A percentile compares a stretch with the other conserved stretches of the same genome.
phyloP scores from a whole-genome alignment of 2,888 invertebrate genomes.

The Drosophila setosimentum region DNA sequence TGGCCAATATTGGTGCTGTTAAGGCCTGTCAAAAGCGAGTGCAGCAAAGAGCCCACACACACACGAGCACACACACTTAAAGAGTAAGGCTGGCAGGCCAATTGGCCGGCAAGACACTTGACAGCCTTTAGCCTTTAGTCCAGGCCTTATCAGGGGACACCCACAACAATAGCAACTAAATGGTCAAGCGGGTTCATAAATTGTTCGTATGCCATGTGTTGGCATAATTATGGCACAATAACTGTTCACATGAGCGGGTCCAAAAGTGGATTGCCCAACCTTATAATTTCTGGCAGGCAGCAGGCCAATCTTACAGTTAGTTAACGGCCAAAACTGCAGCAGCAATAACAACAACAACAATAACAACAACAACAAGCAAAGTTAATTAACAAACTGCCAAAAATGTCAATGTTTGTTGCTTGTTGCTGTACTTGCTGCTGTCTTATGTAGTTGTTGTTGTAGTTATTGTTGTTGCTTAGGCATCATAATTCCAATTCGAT shows the following conservation, averaged over 20 bases:
- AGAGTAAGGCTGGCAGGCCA: constrained; percentile 35
- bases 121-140: constrained; percentile 78
- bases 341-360: constrained; percentile 27
- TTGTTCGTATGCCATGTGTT: constrained; percentile 70
- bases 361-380: constrained; percentile 70
- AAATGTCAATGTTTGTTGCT: constrained; percentile 76
- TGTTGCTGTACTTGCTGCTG: constrained; percentile 37
- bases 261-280: constrained; percentile 80
- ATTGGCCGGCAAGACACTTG: constrained; percentile 66
- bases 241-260: constrained; percentile 67
- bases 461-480: constrained; percentile 55
- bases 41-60: constrained; percentile 31
- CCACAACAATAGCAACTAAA: constrained; percentile 60
- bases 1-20: constrained; percentile 30
- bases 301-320: constrained; percentile 59
- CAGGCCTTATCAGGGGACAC: constrained; percentile 77
- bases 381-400: constrained; percentile 85
- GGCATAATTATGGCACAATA: constrained; percentile 75
- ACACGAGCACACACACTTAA: constrained; percentile 3
- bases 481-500: constrained; percentile 79
- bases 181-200: constrained; percentile 75
- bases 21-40: constrained; percentile 42
- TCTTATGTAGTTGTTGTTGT: constrained; percentile 31
- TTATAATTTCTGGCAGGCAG: constrained; percentile 74
- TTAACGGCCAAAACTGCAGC: constrained; percentile 53